Evolutionary conservation across 2,113 vertebrate species (phyloP), one percentile per base, ranked within the genome.

Genomic region (Megaceryle maxima): DNA sequence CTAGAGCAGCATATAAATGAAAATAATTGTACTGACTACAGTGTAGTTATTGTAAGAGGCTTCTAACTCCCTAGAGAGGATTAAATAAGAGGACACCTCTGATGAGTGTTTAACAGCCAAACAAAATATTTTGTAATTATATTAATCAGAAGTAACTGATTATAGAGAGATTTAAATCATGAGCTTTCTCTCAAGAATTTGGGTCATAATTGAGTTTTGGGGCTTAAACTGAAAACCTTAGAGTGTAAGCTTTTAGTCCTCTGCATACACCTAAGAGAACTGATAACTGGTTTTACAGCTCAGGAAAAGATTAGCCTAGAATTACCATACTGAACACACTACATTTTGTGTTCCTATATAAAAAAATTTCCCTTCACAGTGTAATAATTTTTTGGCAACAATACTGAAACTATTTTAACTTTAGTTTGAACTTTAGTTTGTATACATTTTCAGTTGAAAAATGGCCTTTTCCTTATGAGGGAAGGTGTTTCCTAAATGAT

Each of bases 121-220:
- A 92, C 80, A 96, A 97, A 98, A 92, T 97, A 96, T 89, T 97
- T 97, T 96, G 62, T 97, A 96, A 97, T 98, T 98, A 96, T 97
- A 97, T 89, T 67, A 83, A 41, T 83, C 77, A 81, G 29, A 91
- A 96, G 76, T 95, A 97, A 85, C 83, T 96, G 83, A 97, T 98
- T 97, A 97, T 74, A 73, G 79, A 96, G 79, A 94, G 87, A 63
- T 95, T 74, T 96, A 88, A 96, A 93, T 94, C 92, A 83, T 85
- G 35, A 79, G 66, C 64, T 95, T 82, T 48, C 9, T 53, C 81
- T 97, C 80, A 94, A 96, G 87, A 96, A 94, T 97, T 97, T 93
- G 35, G 21, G 93, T 95, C 77, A 60, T 96, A 97, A 94, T 95
- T 97, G 93, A 96, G 60, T 96, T 97, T 82, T 88, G 81, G 24